Conservation (phyloP, 2,888 invertebrate genomes). For the Drosophila villosipedis region DNA sequence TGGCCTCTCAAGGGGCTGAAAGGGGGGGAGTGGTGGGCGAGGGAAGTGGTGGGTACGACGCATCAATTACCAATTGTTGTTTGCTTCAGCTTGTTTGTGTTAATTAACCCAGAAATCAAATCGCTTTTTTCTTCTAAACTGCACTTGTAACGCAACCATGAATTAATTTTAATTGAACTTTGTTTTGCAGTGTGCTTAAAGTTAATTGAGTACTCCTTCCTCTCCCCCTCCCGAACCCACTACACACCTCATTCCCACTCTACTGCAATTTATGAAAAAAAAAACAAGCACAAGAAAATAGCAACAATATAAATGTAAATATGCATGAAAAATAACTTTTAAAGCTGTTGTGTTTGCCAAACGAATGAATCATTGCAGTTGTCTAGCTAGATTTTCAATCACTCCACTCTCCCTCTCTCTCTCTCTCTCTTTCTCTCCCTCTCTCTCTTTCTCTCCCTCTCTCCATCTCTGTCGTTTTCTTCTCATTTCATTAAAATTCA, state of each 20-base stretch:
- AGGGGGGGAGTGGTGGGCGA: neutral
- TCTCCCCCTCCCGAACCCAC: neutral
- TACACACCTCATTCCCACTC: neutral
- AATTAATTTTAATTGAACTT: constrained; percentile 41
- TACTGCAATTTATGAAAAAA: constrained; percentile 10
- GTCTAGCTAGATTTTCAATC: constrained; percentile 1
- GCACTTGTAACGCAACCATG: constrained; percentile 12
- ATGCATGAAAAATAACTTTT: constrained; percentile 46
- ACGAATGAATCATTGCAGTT: constrained; percentile 42
- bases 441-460: neutral
- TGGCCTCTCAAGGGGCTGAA: constrained; percentile 2
- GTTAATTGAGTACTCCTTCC: constrained; percentile 22
- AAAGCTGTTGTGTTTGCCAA: constrained; percentile 12
- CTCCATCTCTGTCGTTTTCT: neutral
- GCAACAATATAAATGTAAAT: constrained; percentile 11
- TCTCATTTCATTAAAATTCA: constrained; percentile 59
- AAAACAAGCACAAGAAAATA: neutral
- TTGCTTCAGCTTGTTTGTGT: constrained; percentile 43
- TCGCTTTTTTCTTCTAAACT: constrained; percentile 16
- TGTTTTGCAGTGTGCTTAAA: constrained; percentile 27
- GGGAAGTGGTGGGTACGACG: constrained; percentile 17
- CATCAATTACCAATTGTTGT: constrained; percentile 76
- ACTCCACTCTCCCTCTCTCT: neutral
- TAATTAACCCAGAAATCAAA: constrained; percentile 74
- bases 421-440: neutral